Percentiles rank a stretch among this genome's conserved stretches.
Conservation (phyloP, 2,113 vertebrate species). For the Pipa parva region DNA sequence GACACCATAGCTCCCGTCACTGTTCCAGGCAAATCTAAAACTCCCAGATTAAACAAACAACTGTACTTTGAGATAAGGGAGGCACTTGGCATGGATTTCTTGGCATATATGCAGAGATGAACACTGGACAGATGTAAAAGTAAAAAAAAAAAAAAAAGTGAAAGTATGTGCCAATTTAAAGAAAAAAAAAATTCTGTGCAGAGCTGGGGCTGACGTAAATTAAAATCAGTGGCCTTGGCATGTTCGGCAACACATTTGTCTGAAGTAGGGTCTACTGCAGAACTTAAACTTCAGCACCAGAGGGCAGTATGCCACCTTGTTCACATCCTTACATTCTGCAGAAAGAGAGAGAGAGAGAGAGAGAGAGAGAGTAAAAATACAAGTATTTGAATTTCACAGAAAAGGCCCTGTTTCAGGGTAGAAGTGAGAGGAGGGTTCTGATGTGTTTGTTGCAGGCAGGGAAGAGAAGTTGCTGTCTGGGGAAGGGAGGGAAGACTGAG, state of each 20-base stretch:
- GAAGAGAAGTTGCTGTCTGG: background rate
- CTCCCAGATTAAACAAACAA: too few species aligned
- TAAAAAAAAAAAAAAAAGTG: background rate
- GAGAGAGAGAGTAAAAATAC: too few species aligned
- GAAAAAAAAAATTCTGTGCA: too few species aligned
- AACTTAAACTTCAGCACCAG: constrained; percentile 98
- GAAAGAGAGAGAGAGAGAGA: constrained; percentile 25
- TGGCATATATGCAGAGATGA: too few species aligned
- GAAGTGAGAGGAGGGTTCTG: background rate
- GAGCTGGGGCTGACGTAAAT: background rate
- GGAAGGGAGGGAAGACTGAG: background rate
- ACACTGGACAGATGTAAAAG: too few species aligned
- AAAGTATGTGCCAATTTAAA: too few species aligned
- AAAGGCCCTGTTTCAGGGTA: background rate
- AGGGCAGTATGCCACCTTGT: constrained; percentile 98
- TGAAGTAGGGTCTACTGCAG: constrained; percentile 95
- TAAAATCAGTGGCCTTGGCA: constrained; percentile 86
- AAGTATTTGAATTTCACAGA: constrained; percentile 2
- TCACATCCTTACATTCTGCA: constrained; percentile 98
- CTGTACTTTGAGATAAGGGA: too few species aligned
- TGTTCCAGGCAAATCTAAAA: too few species aligned
- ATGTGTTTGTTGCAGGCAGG: background rate
- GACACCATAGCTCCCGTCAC: too few species aligned
- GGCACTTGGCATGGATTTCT: too few species aligned
- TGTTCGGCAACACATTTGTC: constrained; percentile 99